Conservation (phyloP, 1,140 invertebrate species). For the Drosophila willistoni region DNA sequence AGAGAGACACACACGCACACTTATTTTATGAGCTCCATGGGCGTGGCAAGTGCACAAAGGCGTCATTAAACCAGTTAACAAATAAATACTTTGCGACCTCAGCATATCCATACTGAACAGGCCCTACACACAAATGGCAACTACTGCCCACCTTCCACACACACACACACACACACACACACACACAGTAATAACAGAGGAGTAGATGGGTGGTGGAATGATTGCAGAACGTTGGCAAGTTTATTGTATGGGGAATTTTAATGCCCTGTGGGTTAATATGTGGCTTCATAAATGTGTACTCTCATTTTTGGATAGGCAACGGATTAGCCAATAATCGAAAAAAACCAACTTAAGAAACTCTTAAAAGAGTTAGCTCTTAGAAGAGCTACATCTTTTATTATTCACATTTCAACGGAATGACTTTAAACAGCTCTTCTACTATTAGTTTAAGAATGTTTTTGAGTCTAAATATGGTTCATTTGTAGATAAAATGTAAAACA, state of each 20-base stretch:
- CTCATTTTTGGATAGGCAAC: neutral
- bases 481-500: too few relatives aligned
- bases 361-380: too few relatives aligned
- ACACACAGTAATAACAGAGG: neutral
- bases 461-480: too few relatives aligned
- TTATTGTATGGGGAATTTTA: constrained; percentile 17
- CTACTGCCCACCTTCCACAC: constrained; percentile 1
- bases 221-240: neutral
- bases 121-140: constrained; percentile 5
- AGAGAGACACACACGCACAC: constrained; percentile 46
- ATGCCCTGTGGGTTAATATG: constrained; percentile 16
- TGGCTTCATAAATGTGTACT: constrained; percentile 17
- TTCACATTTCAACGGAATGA: too few relatives aligned
- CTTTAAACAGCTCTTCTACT: too few relatives aligned
- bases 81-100: constrained; percentile 71
- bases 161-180: too few relatives aligned
- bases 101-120: constrained; percentile 28
- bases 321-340: neutral
- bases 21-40: constrained; percentile 58
- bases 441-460: too few relatives aligned
- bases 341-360: neutral
- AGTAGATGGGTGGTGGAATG: neutral
- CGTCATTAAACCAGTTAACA: constrained; percentile 81
- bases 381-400: too few relatives aligned
- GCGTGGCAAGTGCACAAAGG: constrained; percentile 48